Evolutionary conservation across 2,113 vertebrate genomes (phyloP).

Genomic region (Zootoca vivipara): DNA sequence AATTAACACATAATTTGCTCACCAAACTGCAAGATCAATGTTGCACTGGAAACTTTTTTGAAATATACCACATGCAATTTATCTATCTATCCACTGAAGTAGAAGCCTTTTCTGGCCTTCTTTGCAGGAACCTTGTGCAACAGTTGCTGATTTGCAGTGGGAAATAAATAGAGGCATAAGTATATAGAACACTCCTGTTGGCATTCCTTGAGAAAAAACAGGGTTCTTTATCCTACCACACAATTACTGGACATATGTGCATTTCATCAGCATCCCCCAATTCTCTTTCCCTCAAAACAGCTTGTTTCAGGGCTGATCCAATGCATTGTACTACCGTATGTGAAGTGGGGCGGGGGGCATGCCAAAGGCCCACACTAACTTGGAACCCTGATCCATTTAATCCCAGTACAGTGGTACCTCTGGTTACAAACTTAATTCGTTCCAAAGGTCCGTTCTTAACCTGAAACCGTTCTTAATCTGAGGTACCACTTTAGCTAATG

Average conservation of each 20-base stretch:
- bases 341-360: not conserved
- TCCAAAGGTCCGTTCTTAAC: no score
- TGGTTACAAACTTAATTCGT: no score
- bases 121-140: not conserved
- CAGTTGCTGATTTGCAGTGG: not conserved
- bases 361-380: not conserved
- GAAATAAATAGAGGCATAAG: not conserved
- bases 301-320: not conserved
- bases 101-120: not conserved
- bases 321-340: no score
- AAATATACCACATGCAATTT: not conserved
- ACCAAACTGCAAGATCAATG: not conserved
- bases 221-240: not conserved
- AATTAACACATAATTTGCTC: not conserved
- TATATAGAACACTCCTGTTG: not conserved
- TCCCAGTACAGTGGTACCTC: no score
- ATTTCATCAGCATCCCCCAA: no score
- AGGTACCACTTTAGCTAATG: no score
- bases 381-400: not conserved
- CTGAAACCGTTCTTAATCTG: no score
- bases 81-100: not conserved
- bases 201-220: not conserved
- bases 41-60: not conserved
- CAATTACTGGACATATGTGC: not conserved
- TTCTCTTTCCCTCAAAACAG: not conserved